Conservation (phyloP, 2,113 vertebrate genomes). For the Entelurus aequoreus region DNA sequence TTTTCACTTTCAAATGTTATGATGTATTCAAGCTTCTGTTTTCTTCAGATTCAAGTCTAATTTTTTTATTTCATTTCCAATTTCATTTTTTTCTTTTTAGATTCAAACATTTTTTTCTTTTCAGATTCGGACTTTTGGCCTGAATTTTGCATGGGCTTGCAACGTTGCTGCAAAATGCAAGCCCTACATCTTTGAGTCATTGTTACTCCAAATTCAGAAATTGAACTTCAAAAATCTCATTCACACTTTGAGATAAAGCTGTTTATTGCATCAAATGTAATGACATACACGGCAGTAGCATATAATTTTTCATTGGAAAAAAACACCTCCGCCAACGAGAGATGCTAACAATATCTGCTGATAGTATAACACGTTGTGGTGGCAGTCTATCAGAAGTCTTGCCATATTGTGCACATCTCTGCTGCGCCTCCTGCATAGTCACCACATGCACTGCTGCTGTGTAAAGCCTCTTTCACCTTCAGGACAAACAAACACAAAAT, state of each 20-base stretch:
- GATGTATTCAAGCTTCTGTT: too few relatives aligned
- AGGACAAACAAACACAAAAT: conserved; percentile 7
- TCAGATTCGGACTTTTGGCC: too few relatives aligned
- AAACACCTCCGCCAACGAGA: conserved; percentile 25
- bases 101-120: too few relatives aligned
- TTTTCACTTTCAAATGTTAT: too few relatives aligned
- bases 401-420: conserved; percentile 53
- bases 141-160: too few relatives aligned
- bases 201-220: not conserved
- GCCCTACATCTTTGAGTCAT: conserved; percentile 30
- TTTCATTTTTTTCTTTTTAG: too few relatives aligned
- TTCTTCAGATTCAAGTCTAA: too few relatives aligned
- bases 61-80: too few relatives aligned
- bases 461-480: conserved; percentile 49
- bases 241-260: not conserved
- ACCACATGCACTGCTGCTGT: conserved; percentile 21
- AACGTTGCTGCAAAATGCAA: not conserved
- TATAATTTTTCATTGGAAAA: not conserved
- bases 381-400: conserved; percentile 60
- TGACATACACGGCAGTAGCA: conserved; percentile 1
- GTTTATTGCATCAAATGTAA: conserved; percentile 29
- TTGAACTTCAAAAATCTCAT: not conserved
- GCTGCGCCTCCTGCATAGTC: conserved; percentile 36
- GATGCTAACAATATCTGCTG: conserved; percentile 14
- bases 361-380: conserved; percentile 22